phyloP scores from a whole-genome alignment of 2,797 vertebrate species.

The Margarornis squamiger region DNA sequence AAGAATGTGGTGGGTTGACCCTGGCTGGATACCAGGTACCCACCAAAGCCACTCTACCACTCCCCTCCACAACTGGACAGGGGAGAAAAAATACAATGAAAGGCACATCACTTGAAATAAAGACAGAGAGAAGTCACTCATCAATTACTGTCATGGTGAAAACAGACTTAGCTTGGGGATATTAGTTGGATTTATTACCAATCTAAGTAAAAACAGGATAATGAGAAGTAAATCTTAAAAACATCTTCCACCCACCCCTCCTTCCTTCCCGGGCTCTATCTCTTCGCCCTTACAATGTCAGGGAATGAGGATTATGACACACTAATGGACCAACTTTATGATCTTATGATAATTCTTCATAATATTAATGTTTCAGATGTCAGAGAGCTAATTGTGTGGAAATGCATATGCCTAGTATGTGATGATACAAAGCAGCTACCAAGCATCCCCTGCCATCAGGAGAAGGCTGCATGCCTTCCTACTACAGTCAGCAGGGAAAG shows the following conservation, averaged over 20 bases:
- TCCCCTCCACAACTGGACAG: neutral
- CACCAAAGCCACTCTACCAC: neutral
- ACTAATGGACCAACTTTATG: neutral
- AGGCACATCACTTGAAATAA: neutral
- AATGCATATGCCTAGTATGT: neutral
- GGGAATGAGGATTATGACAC: neutral
- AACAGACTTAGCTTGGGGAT: neutral
- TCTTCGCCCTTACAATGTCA: fast-evolving
- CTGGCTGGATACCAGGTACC: neutral
- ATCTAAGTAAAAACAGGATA: neutral
- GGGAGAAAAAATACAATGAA: neutral
- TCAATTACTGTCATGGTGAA: neutral
- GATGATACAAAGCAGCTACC: neutral
- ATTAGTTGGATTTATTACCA: neutral
- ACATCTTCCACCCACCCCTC: neutral
- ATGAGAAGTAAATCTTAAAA: neutral
- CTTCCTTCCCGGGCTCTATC: neutral
- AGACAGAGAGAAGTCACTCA: neutral
- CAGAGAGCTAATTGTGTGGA: neutral
- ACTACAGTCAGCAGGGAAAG: neutral
- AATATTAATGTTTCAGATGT: neutral
- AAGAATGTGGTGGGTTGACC: neutral
- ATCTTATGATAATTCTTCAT: neutral
- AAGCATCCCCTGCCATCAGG: neutral
- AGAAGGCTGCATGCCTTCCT: neutral